Evolutionary conservation across 2,797 vertebrate species (phyloP).

Genomic region (Hapalemur alaotrensis): DNA sequence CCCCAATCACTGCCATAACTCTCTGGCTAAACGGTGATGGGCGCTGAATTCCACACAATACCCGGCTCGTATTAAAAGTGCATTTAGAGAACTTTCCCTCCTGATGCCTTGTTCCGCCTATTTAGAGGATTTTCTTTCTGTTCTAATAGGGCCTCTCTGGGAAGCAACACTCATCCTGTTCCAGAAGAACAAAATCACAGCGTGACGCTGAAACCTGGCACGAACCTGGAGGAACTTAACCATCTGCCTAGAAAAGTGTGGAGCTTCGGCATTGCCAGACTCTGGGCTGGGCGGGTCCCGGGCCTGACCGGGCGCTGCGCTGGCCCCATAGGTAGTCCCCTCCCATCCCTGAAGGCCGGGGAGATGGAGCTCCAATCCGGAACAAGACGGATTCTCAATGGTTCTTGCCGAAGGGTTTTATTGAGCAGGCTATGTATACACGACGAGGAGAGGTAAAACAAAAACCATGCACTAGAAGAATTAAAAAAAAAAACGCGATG

Average conservation of each 20-base stretch:
- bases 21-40: slow-evolving; percentile 91
- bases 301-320: background rate
- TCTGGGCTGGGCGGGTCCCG: background rate
- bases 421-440: background rate
- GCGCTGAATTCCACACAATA: slow-evolving; percentile 92
- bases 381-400: background rate
- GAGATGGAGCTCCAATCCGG: background rate
- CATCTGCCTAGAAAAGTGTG: slow-evolving; percentile 91
- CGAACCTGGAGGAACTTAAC: slow-evolving; percentile 87
- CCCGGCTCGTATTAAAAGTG: slow-evolving; percentile 92
- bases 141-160: slow-evolving; percentile 87
- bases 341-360: background rate
- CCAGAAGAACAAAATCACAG: slow-evolving; percentile 92
- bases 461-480: background rate
- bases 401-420: background rate
- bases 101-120: slow-evolving; percentile 92
- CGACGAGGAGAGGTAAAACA: background rate
- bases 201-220: slow-evolving; percentile 88
- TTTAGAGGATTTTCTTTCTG: slow-evolving; percentile 94
- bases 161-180: slow-evolving; percentile 90
- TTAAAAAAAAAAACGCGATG: too few relatives aligned
- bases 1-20: slow-evolving; percentile 89
- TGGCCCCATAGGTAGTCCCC: background rate
- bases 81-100: slow-evolving; percentile 91
- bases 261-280: slow-evolving; percentile 53